phyloP scores from a whole-genome alignment of 2,888 invertebrate genomes.

The Drosophila lacicola region DNA sequence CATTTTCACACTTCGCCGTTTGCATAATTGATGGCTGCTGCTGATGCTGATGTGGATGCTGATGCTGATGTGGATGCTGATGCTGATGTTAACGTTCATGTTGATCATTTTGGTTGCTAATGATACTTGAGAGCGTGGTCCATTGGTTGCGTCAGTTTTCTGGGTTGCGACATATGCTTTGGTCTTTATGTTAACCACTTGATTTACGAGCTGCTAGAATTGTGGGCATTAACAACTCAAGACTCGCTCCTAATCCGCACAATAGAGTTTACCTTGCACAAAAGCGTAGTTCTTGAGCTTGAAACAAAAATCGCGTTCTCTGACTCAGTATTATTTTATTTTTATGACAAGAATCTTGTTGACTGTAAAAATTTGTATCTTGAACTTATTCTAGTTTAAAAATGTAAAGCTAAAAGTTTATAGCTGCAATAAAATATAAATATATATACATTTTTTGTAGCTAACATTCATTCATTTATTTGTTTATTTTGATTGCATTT shows the following conservation, averaged over 20 bases:
- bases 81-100: slow-evolving; percentile 26
- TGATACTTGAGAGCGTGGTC: slow-evolving; percentile 27
- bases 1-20: slow-evolving; percentile 75
- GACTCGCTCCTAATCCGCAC: background rate
- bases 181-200: slow-evolving; percentile 28
- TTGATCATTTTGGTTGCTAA: slow-evolving; percentile 26
- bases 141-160: slow-evolving; percentile 30
- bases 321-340: too few species aligned
- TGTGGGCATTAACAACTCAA: background rate
- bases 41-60: slow-evolving; percentile 5
- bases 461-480: too few species aligned
- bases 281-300: slow-evolving; percentile 2
- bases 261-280: slow-evolving; percentile 1
- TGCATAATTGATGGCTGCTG: slow-evolving; percentile 69
- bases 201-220: slow-evolving; percentile 36
- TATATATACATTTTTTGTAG: too few species aligned
- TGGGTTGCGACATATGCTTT: slow-evolving; percentile 1
- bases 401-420: too few species aligned
- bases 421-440: too few species aligned
- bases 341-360: background rate
- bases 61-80: slow-evolving; percentile 1
- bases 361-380: background rate
- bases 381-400: too few species aligned
- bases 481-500: too few species aligned
- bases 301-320: too few species aligned